Evolutionary conservation across 2,797 vertebrate genomes (phyloP), one percentile per base, ranked within the genome.

Genomic region (Rhodeus uyekii): DNA sequence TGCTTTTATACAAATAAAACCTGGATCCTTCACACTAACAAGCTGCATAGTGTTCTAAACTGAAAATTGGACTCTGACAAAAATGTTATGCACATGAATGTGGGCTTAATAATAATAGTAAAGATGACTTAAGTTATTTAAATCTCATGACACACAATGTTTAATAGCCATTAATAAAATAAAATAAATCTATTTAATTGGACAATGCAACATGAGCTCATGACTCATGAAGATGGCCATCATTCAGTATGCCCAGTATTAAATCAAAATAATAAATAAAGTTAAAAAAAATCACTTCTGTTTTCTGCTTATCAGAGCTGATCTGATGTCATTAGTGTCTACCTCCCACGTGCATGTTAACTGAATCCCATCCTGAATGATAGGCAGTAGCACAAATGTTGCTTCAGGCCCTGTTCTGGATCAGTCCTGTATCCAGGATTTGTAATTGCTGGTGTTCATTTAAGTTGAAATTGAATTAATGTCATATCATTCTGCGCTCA

Each of bases 391-490:
- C 29, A 60, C n/a, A 74, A 39, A 75, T 60, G 13, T 58, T 75
- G 50, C 50, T 58, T 39, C 36, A 58, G 72, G 72, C 53, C 36
- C 14, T 58, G 36, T 60, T 75, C 72, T 60, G 72, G 53, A 75
- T 13, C 46, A 73, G 71, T 73, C 29, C 29, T 53, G 32, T 14
- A 53, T 73, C 12, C 13, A 36, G 13, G 46, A 73, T 36, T 53
- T 24, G 12, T n/a, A 53, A 36, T 53, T 5, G 36, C 71, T 38
- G 12, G 32, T 73, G 13, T 55, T 38, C 13, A 73, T 73, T 53
- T 38, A n/a, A 36, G 19, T 1, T 53, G 12, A 5, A 36, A 53
- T 16, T 55, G 6, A 73, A 53, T 73, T 8, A 38, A 53, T 53
- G 19, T 2, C 2, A 1, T 36, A 14, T 13, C 44, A 50, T 48